Conservation (phyloP, 2,113 vertebrate genomes). For the Muscicapa adusta region DNA sequence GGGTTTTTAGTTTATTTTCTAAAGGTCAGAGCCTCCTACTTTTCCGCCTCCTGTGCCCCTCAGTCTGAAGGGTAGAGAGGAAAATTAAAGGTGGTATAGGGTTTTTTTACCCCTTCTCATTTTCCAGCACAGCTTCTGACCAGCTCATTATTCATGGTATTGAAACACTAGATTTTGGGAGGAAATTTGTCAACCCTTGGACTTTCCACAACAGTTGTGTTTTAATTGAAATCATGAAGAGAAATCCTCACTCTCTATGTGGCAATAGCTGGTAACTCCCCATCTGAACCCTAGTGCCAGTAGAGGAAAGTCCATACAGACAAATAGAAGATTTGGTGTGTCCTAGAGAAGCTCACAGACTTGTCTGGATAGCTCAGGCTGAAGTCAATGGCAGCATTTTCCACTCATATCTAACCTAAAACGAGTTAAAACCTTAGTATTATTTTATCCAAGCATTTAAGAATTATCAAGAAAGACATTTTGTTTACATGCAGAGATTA, state of each 20-base stretch:
- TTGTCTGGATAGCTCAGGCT: background rate
- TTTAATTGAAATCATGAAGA: background rate
- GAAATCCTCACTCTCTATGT: background rate
- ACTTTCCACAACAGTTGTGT: background rate
- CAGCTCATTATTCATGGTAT: background rate
- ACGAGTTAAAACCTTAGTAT: background rate
- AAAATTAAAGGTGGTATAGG: background rate
- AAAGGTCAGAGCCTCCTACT: background rate
- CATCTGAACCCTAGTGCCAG: background rate
- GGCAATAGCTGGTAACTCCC: background rate
- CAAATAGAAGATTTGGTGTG: background rate
- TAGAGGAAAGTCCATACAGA: background rate
- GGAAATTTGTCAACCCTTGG: background rate
- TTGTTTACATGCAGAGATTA: background rate
- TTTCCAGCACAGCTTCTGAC: background rate
- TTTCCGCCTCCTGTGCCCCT: fast-evolving
- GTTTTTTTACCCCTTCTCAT: background rate
- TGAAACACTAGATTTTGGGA: background rate
- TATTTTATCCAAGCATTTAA: background rate
- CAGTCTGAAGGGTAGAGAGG: background rate
- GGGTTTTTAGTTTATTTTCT: background rate
- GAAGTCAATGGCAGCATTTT: background rate
- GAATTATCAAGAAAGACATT: background rate
- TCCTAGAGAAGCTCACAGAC: background rate
- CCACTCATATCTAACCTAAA: background rate